Conservation (phyloP, 2,113 vertebrate genomes). For the Acrocephalus arundinaceus region DNA sequence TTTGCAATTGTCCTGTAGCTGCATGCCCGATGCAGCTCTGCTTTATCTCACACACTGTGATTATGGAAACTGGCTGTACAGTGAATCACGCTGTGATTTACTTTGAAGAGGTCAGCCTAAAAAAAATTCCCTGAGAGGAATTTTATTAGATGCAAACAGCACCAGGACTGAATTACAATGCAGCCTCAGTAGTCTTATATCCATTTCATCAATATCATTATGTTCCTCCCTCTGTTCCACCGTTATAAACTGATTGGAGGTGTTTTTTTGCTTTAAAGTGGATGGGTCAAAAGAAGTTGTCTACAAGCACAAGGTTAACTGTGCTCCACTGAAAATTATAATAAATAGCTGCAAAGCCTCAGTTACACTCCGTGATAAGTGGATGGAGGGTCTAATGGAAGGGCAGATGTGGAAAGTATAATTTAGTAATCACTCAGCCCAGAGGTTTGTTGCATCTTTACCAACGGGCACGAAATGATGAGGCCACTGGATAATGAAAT, state of each 20-base stretch:
- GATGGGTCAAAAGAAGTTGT: slow-evolving; percentile 10
- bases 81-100: not conserved
- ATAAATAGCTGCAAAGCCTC: not conserved
- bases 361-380: not conserved
- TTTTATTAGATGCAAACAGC: not conserved
- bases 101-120: slow-evolving; percentile 33
- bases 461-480: not conserved
- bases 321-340: not conserved
- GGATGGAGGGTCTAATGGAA: not conserved
- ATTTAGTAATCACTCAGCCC: not conserved
- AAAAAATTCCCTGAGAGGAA: slow-evolving; percentile 9
- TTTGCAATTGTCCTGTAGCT: not conserved
- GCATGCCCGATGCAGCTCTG: not conserved
- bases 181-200: not conserved
- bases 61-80: slow-evolving; percentile 17
- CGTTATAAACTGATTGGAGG: not conserved
- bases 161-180: slow-evolving; percentile 8
- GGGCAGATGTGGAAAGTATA: not conserved
- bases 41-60: not conserved
- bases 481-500: not conserved
- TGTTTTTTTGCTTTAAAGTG: not conserved
- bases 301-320: not conserved
- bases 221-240: not conserved
- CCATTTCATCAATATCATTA: not conserved
- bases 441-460: not conserved